Base-by-base conservation (phyloP, 2,797 vertebrate species). In the Sarcoramphus papa region DNA sequence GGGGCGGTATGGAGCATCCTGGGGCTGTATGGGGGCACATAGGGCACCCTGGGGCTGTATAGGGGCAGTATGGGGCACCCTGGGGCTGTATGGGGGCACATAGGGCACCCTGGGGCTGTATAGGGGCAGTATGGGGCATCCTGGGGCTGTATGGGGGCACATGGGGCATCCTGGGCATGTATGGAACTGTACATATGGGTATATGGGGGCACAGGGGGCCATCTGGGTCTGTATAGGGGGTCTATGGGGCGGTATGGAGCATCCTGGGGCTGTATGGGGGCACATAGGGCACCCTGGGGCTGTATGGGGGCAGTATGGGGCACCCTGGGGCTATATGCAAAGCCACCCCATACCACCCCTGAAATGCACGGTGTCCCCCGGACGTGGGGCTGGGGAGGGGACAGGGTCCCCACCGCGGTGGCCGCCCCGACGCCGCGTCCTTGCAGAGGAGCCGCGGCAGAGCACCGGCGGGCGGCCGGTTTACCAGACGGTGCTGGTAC, bases 371-470 rank as follows among this genome's bases (percentile, higher is more conserved):
- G 30, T 33, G 63, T 47, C 31, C 40, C 43, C 37, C 0, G 0
- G 0, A 0, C 1, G 13, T 9, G 70, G 50, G 63, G 45, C 17
- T 8, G 40, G 8, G 30, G 28, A 24, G 73, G 50, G 30, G 14
- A 4, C 9, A 3, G n/a, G 12, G 14, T 31, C 20, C 9, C 35
- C 21, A 14, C 18, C 1, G 0, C 0, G 0, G 47, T 1, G n/a
- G 8, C 17, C 30, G 1, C 80, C 73, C 47, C n/a, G 7, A 30
- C 1, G 0, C 70, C 2, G 1, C 10, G 25, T 93, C 56, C 51
- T 35, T 1, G 27, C 97, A 99, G 99, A 99, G 68, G 99, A 99
- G 70, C 98, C 98, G 67, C 97, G 97, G 68, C 98, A 97, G 63
- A 97, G 95, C 62, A 76, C 95, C 0, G 90, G 97, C 12, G 60